phyloP scores from a whole-genome alignment of 2,113 vertebrate genomes.

The Chaetura pelagica region DNA sequence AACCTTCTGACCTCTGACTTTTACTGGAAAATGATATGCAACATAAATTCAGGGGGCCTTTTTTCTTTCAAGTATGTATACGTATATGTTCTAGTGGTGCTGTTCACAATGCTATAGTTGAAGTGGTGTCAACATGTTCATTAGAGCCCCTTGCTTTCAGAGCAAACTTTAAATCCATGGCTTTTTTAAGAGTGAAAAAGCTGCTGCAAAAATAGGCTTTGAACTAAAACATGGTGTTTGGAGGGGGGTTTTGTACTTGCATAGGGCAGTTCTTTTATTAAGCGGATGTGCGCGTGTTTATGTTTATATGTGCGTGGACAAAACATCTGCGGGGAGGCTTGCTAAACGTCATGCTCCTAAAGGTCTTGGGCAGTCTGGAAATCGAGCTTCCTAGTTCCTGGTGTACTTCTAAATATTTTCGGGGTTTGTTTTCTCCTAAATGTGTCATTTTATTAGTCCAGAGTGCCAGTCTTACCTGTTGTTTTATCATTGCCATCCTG shows the following conservation, averaged over 20 bases:
- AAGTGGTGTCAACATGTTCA: constrained; percentile 51
- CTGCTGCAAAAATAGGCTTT: background rate
- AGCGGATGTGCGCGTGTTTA: background rate
- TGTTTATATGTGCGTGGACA: background rate
- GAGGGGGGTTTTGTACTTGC: background rate
- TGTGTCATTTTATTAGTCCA: background rate
- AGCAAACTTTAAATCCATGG: background rate
- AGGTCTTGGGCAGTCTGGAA: background rate
- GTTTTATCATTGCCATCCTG: background rate
- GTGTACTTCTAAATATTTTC: background rate
- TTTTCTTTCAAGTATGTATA: constrained; percentile 71
- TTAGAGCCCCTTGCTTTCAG: constrained; percentile 17
- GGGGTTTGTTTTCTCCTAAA: background rate
- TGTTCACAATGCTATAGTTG: background rate
- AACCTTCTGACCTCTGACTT: constrained; percentile 81
- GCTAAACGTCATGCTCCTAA: background rate
- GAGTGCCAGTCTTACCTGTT: background rate
- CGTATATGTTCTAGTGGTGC: constrained; percentile 3
- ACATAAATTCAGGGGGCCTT: constrained; percentile 78
- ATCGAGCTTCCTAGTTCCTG: background rate
- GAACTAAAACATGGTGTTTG: background rate
- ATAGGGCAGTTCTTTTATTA: background rate
- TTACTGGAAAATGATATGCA: constrained; percentile 80
- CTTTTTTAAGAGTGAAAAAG: background rate
- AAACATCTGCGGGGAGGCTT: background rate